Conservation (phyloP, 1,140 invertebrate species). For the Ips nitidus region DNA sequence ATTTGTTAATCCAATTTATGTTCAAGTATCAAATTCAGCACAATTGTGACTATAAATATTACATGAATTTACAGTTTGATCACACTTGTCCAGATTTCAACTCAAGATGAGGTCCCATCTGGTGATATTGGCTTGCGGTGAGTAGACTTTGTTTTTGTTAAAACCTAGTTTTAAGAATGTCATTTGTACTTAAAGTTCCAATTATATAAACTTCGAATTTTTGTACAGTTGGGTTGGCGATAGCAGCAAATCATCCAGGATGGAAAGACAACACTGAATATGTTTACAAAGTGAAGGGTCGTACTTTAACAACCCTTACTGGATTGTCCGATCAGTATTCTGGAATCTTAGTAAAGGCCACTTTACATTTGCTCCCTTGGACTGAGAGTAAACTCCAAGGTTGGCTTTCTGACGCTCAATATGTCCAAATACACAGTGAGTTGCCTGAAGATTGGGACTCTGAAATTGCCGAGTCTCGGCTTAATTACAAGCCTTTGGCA, state of each 20-base stretch:
- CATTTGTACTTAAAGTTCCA: neutral
- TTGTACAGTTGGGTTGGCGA: slow-evolving; percentile 45
- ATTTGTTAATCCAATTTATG: neutral
- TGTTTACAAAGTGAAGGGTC: slow-evolving; percentile 60
- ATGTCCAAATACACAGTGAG: slow-evolving; percentile 58
- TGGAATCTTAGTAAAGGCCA: slow-evolving; percentile 59
- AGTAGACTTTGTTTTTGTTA: neutral
- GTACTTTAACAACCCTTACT: slow-evolving; percentile 58
- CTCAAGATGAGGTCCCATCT: slow-evolving; percentile 18
- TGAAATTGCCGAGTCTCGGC: slow-evolving; percentile 51
- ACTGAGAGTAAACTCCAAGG: slow-evolving; percentile 54
- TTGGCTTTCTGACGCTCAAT: slow-evolving; percentile 55
- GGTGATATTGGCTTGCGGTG: slow-evolving; percentile 9
- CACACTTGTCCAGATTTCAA: slow-evolving; percentile 16
- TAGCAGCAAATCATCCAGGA: slow-evolving; percentile 39
- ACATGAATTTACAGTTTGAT: neutral
- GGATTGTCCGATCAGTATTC: slow-evolving; percentile 56
- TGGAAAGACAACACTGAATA: slow-evolving; percentile 56
- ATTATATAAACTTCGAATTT: slow-evolving; percentile 2
- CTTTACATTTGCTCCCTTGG: slow-evolving; percentile 57
- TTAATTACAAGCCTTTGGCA: slow-evolving; percentile 57
- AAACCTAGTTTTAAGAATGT: neutral
- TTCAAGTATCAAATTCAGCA: slow-evolving; percentile 10
- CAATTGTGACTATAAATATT: slow-evolving; percentile 18
- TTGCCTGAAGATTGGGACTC: slow-evolving; percentile 55